Conservation (phyloP, 2,888 invertebrate species). For the Drosophila parthenogenetica region DNA sequence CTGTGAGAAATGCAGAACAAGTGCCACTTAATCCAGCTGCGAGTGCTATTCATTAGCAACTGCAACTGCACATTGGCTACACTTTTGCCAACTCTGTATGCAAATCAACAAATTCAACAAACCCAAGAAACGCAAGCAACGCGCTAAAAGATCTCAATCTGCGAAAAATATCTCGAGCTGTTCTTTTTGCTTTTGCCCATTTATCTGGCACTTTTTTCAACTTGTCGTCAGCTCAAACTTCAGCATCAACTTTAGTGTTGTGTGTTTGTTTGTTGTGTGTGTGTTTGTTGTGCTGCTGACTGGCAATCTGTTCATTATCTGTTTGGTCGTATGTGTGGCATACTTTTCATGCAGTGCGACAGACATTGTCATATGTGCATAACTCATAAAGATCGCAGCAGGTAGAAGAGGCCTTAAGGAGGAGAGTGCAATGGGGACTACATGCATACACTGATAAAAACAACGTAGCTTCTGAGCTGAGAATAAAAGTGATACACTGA, state of each 20-base stretch:
- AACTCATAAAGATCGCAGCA: conserved; percentile 70
- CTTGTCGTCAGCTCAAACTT: conserved; percentile 11
- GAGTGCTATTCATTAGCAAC: conserved; percentile 31
- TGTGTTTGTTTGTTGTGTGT: conserved; percentile 21
- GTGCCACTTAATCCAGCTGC: conserved; percentile 27
- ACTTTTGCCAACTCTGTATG: conserved; percentile 60
- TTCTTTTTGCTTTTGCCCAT: conserved; percentile 19
- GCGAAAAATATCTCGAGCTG: conserved; percentile 37
- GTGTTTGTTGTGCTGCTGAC: conserved; percentile 24
- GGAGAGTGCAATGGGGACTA: conserved; percentile 6
- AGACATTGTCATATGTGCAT: conserved; percentile 71
- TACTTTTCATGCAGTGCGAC: conserved; percentile 59
- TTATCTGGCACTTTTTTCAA: conserved; percentile 28
- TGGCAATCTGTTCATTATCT: conserved; percentile 66
- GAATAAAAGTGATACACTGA: too few relatives aligned
- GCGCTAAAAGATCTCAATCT: conserved; percentile 49
- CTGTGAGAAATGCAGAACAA: conserved; percentile 13
- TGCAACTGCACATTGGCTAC: conserved; percentile 35
- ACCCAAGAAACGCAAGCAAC: background rate
- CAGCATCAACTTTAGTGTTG: conserved; percentile 7
- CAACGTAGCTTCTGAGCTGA: too few relatives aligned
- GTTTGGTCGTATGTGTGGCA: conserved; percentile 60
- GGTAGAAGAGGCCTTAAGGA: conserved; percentile 8
- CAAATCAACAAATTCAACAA: conserved; percentile 50
- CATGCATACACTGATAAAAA: background rate